Evolutionary conservation across 2,797 vertebrate genomes (phyloP), one percentile per base, ranked within the genome.

Genomic region (Helarctos malayanus): DNA sequence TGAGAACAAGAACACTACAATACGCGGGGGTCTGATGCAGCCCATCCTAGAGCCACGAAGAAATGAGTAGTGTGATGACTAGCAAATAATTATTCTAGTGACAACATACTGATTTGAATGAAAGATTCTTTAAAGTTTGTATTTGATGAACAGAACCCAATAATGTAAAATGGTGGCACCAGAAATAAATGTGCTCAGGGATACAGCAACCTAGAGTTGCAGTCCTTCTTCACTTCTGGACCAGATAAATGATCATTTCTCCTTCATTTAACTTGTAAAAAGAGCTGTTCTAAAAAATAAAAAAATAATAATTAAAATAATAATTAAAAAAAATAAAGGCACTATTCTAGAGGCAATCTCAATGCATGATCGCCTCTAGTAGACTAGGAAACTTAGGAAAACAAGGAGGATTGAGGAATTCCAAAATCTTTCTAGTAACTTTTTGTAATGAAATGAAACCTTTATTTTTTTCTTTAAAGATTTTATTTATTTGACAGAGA

Each of bases 341-440:
- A 35, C 21, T 85, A 94, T 11, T 61, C 21, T 52, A 92, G 65
- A 89, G 49, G 15, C 14, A 23, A 91, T 61, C 41, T 90, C 78
- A 54, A 61, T 19, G 29, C 3, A 76, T 27, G 35, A 69, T 0
- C 65, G 41, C 27, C 29, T 73, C 94, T 65, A 65, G 21, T n/a
- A 27, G 23, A 85, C 47, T 12, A 90, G 61, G 41, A 79, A 92
- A 76, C 38, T 71, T 25, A 91, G 29, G 35, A 88, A 95, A 95
- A 85, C 11, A 52, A 82, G 14, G 16, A 69, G 47, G 35, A 59
- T 3, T 16, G 90, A 12, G 41, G 25, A 92, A 94, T 90, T 68
- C 90, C 76, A 91, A 91, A 81, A n/a, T 76, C 75, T 95, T 94
- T 93, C 57, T 56, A 88, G 57, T n/a, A 84, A 89, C 29, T 56